Evolutionary conservation across 2,888 invertebrate species (phyloP), one percentile per base, ranked within the genome.

Genomic region (Nomada fucata): DNA sequence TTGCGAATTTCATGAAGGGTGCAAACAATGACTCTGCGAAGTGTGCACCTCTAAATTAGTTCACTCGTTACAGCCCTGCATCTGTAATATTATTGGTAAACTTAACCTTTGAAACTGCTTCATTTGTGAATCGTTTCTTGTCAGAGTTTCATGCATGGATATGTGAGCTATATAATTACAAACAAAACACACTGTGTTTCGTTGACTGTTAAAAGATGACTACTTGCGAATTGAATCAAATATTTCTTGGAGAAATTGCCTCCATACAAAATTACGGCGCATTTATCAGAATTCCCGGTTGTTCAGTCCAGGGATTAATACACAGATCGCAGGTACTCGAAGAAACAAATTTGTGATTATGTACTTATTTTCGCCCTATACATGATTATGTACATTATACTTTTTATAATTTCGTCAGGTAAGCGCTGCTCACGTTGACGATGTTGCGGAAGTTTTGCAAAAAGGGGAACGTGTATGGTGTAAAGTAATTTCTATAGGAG

Each of bases 191-290:
- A 18, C 42, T 52, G 47, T 26, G 2, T n/a, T n/a, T n/a, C n/a
- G 52, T 57, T 13, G 52, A 61, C 23, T 63, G 29, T 44, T 26
- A 20, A 57, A 73, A 36, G n/a, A 92, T 92, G 92, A 74, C 88
- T 47, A 85, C 71, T 36, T 92, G 91, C 74, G 88, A 91, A 76
- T 61, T 93, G 44, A 93, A 93, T 86, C 88, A 92, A 78, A 93
- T 93, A 90, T 93, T 93, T 84, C 88, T 92, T 36, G 93, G 93
- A 4, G 93, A 93, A 89, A 76, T 93, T 18, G 91, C 92, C 4
- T 92, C 94, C 44, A 91, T 94, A 23, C 94, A 94, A 81, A 93
- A 92, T 88, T 94, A 94, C 86, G 94, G 94, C 76, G 94, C 94
- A 29, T 94, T 94, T 79, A 88, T 94, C 26, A 91, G 90, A 89